Evolutionary conservation across 2,888 invertebrate genomes (phyloP), one percentile per base, ranked within the genome.

Genomic region (Boloria selene): DNA sequence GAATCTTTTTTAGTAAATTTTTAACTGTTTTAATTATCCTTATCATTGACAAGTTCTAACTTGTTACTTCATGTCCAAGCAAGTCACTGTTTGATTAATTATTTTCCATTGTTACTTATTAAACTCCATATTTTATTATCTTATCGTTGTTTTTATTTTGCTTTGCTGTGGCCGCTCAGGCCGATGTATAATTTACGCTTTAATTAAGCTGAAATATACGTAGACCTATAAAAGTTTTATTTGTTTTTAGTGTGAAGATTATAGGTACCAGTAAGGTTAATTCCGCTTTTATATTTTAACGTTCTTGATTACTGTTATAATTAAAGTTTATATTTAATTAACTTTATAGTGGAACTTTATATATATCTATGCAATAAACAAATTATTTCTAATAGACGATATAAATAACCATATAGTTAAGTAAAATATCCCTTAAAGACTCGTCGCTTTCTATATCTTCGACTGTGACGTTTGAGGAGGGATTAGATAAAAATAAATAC

Each of bases 381-480:
- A 45, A 22, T 10, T 2, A 55, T 44, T n/a, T 44, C 14, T 22
- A 2, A n/a, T 5, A 26, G 14, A 22, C 0, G 1, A 26, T 26
- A 42, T 44, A 45, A 22, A 56, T 44, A 55, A 2, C 4, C 7
- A 18, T 18, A 3, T 22, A 13, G 7, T 44, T 22, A 10, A 13
- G 13, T 51, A 58, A 10, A 13, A 68, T 73, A 82, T 85, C 64
- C 86, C 86, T 82, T 76, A 80, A 72, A 84, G 84, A 86, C 87
- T 80, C 84, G 78, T 76, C 78, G 72, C 78, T 77, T 75, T 80
- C 76, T 70, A 7, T 73, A 79, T 70, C 16, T 64, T 70, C 67
- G 69, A 77, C 71, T 78, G 78, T 77, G 80, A 70, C 79, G 85
- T 80, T 87, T 87, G 86, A 87, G 86, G 83, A 76, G 85, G 87